phyloP scores from a whole-genome alignment of 2,113 vertebrate genomes.

The Oxyura jamaicensis region DNA sequence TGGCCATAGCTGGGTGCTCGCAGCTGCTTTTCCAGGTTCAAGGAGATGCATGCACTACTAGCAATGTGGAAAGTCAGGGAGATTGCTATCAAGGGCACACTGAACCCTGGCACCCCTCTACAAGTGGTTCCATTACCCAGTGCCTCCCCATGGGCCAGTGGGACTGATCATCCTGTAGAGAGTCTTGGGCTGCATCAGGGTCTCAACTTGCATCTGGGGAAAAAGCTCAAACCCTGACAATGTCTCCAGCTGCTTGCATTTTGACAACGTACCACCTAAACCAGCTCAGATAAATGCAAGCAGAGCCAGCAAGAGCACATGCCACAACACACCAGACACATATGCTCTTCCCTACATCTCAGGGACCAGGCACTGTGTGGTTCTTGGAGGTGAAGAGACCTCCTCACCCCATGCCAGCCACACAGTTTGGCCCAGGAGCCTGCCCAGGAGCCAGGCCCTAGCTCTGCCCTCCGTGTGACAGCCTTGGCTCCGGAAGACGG shows the following conservation, averaged over 20 bases:
- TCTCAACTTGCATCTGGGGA: not conserved
- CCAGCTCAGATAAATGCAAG: not conserved
- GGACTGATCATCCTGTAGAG: no score
- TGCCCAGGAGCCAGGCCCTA: not conserved
- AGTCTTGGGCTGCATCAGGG: not conserved
- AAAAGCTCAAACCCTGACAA: not conserved
- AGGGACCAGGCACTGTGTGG: rapidly evolving
- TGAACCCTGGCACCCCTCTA: not conserved
- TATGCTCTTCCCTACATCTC: rapidly evolving
- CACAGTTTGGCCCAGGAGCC: not conserved
- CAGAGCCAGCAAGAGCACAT: not conserved
- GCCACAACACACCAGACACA: not conserved
- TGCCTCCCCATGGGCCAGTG: not conserved
- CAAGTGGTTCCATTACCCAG: not conserved
- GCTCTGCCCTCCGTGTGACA: not conserved
- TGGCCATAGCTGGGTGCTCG: not conserved
- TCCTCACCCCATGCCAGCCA: rapidly evolving
- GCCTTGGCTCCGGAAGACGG: not conserved
- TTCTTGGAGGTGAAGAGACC: not conserved
- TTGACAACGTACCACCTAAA: not conserved
- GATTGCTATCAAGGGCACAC: not conserved
- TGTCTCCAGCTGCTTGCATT: not conserved
- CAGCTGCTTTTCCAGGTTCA: not conserved
- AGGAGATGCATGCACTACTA: not conserved
- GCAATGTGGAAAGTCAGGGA: not conserved